Base-by-base conservation (phyloP, 2,113 vertebrate genomes). In the Elanoides forficatus region DNA sequence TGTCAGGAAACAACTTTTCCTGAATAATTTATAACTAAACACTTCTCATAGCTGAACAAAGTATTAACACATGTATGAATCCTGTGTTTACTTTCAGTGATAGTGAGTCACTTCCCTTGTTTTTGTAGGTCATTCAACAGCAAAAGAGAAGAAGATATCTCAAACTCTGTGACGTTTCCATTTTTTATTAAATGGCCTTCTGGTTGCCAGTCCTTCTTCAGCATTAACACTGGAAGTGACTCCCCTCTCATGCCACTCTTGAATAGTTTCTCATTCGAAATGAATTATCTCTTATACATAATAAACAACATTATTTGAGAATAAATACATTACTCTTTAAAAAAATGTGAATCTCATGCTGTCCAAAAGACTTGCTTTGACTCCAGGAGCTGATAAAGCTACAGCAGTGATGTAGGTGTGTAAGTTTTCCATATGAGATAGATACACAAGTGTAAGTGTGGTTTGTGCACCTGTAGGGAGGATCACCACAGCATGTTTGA, bases 61-160 rank as follows among this genome's bases (percentile, higher is more conserved):
- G 21, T 47, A 79, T 81, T 62, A 89, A 81, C 53, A 60, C 13
- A 8, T 19, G 6, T 56, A 72, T 55, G 74, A 93, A 88, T 72
- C 55, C 32, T 72, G 40, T 45, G 32, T 62, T 93, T 68, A 73
- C 7, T 86, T 97, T 91, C 72, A 91, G 30, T 81, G 90, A 81
- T 11, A 92, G 36, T 92, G 82, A 95, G 71, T 95, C 66, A 92
- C 47, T 95, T 95, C 71, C 86, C 25, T 73, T 95, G 53, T 52
- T 95, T 95, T 73, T 83, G 80, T 80, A 0, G 9, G 63, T 76
- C 80, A 83, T 92, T 95, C 75, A 86, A 36, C 32, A 70, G 13
- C 40, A 82, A 55, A 85, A 62, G 53, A 93, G 60, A 90, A 81
- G 75, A 83, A 66, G 59, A 16, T 53, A 60, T 40, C n/a, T 91